Conservation (phyloP, 2,888 invertebrate species). For the Oligia strigilis region DNA sequence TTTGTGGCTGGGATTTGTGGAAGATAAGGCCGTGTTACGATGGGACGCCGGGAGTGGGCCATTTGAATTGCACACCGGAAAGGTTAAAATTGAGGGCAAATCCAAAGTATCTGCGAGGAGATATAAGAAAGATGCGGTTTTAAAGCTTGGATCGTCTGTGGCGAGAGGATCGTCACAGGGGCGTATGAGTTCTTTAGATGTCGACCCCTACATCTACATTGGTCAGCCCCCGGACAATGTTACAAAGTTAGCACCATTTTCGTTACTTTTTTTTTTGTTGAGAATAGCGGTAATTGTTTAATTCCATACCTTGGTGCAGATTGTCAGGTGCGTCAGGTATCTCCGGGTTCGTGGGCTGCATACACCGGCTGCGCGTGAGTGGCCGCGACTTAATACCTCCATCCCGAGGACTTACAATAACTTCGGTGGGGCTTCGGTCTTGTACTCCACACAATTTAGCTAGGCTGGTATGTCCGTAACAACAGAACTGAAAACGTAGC, state of each 20-base stretch:
- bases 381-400: constrained; percentile 90
- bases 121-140: constrained; percentile 85
- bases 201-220: constrained; percentile 84
- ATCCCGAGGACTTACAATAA: constrained; percentile 87
- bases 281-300: background rate
- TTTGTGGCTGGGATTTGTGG: constrained; percentile 86
- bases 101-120: constrained; percentile 84
- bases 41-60: constrained; percentile 87
- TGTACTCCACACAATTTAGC: constrained; percentile 87
- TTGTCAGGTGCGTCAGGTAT: constrained; percentile 94
- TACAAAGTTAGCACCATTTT: constrained; percentile 79
- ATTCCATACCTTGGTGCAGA: constrained; percentile 82
- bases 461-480: constrained; percentile 82
- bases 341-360: constrained; percentile 95
- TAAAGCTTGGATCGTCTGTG: constrained; percentile 81
- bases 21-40: constrained; percentile 81
- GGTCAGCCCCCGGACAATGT: constrained; percentile 85
- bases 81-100: constrained; percentile 81
- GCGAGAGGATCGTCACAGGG: constrained; percentile 83
- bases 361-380: constrained; percentile 93
- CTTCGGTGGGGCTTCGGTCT: constrained; percentile 81
- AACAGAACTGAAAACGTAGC: background rate
- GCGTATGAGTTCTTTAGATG: constrained; percentile 85
- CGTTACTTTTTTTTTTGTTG: background rate
- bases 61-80: constrained; percentile 81